Base-by-base conservation (phyloP, 2,888 invertebrate genomes). In the Synergus laeviventris region DNA sequence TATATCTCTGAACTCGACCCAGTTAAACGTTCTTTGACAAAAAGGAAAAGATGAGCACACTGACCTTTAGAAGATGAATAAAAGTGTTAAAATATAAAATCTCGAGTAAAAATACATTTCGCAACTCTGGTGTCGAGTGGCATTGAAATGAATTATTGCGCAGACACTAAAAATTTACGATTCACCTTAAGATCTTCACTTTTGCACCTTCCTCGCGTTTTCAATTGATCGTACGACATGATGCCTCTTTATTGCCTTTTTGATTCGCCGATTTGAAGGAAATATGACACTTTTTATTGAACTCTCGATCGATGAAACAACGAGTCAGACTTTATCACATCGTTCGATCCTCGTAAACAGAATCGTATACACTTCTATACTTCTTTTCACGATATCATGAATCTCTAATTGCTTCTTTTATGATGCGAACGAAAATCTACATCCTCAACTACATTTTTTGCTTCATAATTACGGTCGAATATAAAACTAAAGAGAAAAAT, bases 251-350 rank as follows among this genome's bases (percentile, higher is more conserved):
- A 64, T 39, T n/a, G 64, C 18, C 39, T 18, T 64, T 18, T 12
- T 64, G 39, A 64, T 64, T 3, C 16, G n/a, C 42, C n/a, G 18
- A 42, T 18, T 21, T n/a, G 39, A 39, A 42, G 2, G 14, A 64
- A 64, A 64, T 42, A 64, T 64, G 64, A 64, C 64, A 64, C n/a
- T 42, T 64, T 64, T 64, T 64, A 64, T 64, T 64, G 21, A 64
- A 21, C 12, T 42, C 39, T 42, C 18, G 39, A 64, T 12, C 18
- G 39, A 0, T 21, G 59, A 64, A 64, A 21, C 45, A 16, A 49
- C 12, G 64, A 42, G 14, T 11, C 39, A 39, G 39, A 64, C 42
- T 64, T 64, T 64, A 21, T n/a, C 39, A 42, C 39, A 18, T 64
- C 12, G 64, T 64, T 39, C 12, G 39, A 64, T 64, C 39, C 36